These are phyloP conservation scores for Muscidifurax raptorellus DNA, from an alignment of 1,140 invertebrate genomes.

Conservation along the genomic window DNA sequence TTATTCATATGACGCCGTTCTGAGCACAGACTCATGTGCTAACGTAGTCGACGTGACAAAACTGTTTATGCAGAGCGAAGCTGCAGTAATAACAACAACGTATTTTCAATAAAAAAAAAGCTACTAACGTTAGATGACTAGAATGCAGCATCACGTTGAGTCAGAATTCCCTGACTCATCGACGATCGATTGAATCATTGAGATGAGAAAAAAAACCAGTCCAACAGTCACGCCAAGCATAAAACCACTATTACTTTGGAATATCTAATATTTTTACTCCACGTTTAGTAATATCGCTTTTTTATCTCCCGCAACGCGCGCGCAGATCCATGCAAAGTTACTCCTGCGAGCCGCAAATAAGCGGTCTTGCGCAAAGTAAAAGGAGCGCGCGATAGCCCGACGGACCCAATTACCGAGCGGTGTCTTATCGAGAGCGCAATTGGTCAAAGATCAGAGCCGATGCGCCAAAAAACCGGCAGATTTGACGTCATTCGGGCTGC, in stretches of 20 bases:
- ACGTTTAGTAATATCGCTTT: neutral
- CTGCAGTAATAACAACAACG: neutral
- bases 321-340: neutral
- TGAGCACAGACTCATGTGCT: too few species aligned
- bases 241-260: neutral
- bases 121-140: neutral
- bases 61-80: neutral
- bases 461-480: neutral
- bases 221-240: neutral
- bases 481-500: neutral
- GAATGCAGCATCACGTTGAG: neutral
- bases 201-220: neutral
- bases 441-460: neutral
- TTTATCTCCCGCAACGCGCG: neutral
- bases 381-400: neutral
- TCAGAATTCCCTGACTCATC: neutral
- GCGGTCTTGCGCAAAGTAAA: constrained; percentile 8
- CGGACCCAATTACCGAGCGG: neutral
- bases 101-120: neutral
- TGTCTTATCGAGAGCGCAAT: neutral
- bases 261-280: neutral
- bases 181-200: neutral
- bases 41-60: neutral
- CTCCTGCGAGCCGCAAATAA: neutral
- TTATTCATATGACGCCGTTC: too few species aligned